phyloP scores from a whole-genome alignment of 1,140 invertebrate genomes.

The Cheumatopsyche charites region DNA sequence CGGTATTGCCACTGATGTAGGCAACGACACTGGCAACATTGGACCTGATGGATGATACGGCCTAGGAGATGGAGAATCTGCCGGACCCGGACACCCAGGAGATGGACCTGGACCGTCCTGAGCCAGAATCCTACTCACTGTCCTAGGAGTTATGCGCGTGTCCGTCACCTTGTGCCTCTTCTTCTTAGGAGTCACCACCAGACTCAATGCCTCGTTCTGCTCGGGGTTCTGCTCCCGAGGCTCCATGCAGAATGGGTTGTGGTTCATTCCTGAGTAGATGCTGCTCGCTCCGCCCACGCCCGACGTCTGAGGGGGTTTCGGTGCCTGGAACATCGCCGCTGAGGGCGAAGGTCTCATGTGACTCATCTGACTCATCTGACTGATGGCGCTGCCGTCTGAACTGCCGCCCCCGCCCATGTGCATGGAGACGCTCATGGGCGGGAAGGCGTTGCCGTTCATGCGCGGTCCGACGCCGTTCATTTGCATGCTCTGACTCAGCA shows the following conservation, averaged over 20 bases:
- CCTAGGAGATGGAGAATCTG: conserved; percentile 72
- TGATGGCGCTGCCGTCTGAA: conserved; percentile 55
- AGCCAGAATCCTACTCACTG: conserved; percentile 83
- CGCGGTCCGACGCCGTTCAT: conserved; percentile 60
- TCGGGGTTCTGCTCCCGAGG: conserved; percentile 72
- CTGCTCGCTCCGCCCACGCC: conserved; percentile 64
- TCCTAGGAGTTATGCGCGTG: conserved; percentile 90
- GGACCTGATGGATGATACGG: conserved; percentile 78
- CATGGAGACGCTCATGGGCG: conserved; percentile 67
- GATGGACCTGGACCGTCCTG: conserved; percentile 76
- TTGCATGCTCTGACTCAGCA: conserved; percentile 54
- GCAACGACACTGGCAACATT: conserved; percentile 84
- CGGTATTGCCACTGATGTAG: conserved; percentile 93
- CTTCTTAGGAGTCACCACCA: conserved; percentile 93
- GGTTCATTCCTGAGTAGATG: conserved; percentile 64
- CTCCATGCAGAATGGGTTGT: conserved; percentile 73
- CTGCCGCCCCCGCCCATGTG: conserved; percentile 58
- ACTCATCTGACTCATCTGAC: conserved; percentile 70
- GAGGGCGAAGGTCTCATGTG: conserved; percentile 70
- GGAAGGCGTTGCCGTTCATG: conserved; percentile 62
- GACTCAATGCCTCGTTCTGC: conserved; percentile 91
- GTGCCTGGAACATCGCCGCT: conserved; percentile 79
- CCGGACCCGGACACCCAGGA: conserved; percentile 58
- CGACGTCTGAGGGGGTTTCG: conserved; percentile 73
- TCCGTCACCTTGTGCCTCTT: conserved; percentile 97